A percentile compares a stretch with the other conserved stretches of the same genome.
Conservation (phyloP, 2,797 vertebrate genomes). For the Neopelma chrysocephalum region DNA sequence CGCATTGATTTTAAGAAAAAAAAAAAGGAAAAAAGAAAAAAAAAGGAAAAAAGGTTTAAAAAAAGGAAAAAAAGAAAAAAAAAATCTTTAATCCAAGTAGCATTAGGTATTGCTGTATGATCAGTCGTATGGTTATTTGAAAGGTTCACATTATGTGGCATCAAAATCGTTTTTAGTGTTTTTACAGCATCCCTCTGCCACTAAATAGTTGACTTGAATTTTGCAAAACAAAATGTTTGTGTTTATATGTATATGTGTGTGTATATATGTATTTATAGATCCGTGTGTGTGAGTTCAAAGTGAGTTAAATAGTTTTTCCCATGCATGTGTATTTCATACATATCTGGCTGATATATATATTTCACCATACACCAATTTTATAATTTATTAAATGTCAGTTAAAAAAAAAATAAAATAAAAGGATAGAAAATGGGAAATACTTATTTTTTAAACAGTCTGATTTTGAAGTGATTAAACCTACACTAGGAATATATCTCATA, state of each 20-base stretch:
- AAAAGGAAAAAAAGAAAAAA: not conserved
- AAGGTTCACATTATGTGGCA: constrained; percentile 72
- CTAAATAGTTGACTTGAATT: constrained; percentile 81
- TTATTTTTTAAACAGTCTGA: constrained; percentile 70
- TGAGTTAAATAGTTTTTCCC: constrained; percentile 75
- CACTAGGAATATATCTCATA: not conserved
- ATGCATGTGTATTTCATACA: constrained; percentile 77
- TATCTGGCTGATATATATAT: constrained; percentile 73
- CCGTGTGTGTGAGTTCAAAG: constrained; percentile 72
- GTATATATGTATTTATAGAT: constrained; percentile 82
- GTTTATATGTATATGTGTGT: constrained; percentile 82
- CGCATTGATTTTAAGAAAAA: not conserved
- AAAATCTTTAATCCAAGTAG: constrained; percentile 64
- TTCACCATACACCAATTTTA: constrained; percentile 74
- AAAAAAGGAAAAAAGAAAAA: not conserved
- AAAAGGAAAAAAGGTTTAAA: not conserved
- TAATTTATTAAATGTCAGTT: constrained; percentile 74
- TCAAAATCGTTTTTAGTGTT: constrained; percentile 71
- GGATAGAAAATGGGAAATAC: constrained; percentile 71
- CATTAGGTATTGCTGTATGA: constrained; percentile 72
- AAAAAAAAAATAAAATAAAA: constrained; percentile 65
- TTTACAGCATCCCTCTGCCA: constrained; percentile 77
- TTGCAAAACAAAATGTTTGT: constrained; percentile 69
- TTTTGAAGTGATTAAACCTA: constrained; percentile 55
- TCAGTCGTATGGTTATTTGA: constrained; percentile 71